Evolutionary conservation across 2,797 vertebrate species (phyloP), one percentile per base, ranked within the genome.

Genomic region (Tapera naevia): DNA sequence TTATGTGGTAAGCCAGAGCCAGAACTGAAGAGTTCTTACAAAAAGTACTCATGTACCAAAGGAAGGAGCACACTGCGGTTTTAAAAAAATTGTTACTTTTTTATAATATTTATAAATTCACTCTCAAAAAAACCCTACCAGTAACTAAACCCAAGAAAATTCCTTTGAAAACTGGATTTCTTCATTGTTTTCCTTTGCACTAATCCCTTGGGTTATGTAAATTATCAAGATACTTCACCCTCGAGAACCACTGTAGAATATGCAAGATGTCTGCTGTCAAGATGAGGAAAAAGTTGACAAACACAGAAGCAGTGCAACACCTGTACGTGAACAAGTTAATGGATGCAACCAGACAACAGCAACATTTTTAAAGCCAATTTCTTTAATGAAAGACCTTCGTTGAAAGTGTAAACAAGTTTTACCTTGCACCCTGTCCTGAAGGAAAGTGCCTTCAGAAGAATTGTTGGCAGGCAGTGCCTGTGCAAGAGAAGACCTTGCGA

Each of bases 351-450:
- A 73, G 41, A 64, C 27, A 71, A 53, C 9, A 66, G 13, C 58
- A 66, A 33, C 65, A 73, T n/a, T 73, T 69, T 88, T 60, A 79
- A 91, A 84, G 58, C n/a, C 62, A 30, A 14, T 54, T 85, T 79
- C 22, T 91, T 73, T 87, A 74, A 81, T 62, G 69, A 53, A 74
- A 69, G 33, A 78, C 65, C 53, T 37, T 43, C 72, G 27, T 71
- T 89, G 80, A 76, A 93, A 88, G 45, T 30, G 82, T 86, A 82
- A 85, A 45, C 45, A 82, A 74, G 57, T 92, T 95, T 86, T 83
- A 91, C 88, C 71, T 87, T 74, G 57, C 57, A 83, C 61, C 30
- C 53, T 76, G 57, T 83, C 71, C 79, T 65, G 57, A 91, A 92
- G 76, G 67, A 53, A 79, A 70, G 51, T 17, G 57, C 41, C 56